Evolutionary conservation across 2,797 vertebrate genomes (phyloP).

Genomic region (Hafferia zeledoni): DNA sequence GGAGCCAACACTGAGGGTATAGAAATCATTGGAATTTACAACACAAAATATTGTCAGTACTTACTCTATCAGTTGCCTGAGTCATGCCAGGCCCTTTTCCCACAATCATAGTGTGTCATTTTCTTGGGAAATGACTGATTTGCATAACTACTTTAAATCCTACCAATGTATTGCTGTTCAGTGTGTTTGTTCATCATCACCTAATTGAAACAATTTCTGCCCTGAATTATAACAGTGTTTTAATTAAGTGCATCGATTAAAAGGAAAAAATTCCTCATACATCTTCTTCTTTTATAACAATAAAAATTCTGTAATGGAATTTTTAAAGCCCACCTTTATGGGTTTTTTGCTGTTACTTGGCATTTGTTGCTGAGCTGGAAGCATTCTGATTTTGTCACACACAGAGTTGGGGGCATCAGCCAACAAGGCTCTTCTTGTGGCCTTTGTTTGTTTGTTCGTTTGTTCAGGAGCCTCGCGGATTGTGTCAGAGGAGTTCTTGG

Average conservation of each 20-base stretch:
- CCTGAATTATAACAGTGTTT: not conserved
- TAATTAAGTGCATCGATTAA: not conserved
- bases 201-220: not conserved
- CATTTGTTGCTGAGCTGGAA: not conserved
- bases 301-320: not conserved
- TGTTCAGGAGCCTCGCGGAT: not conserved
- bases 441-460: not conserved
- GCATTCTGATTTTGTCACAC: not conserved
- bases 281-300: not conserved
- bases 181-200: accelerated
- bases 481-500: conserved; percentile 32
- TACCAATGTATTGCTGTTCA: not conserved
- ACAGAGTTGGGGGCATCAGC: not conserved
- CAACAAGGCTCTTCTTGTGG: not conserved
- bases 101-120: not conserved
- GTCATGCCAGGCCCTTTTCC: not conserved
- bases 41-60: not conserved
- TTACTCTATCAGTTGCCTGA: not conserved
- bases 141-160: not conserved
- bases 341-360: not conserved
- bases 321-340: not conserved
- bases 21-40: not conserved
- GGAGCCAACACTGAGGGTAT: not conserved
- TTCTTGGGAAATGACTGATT: not conserved
- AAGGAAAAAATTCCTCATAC: not conserved